Conservation (phyloP, 1,140 invertebrate species). For the Oscheius sp. region DNA sequence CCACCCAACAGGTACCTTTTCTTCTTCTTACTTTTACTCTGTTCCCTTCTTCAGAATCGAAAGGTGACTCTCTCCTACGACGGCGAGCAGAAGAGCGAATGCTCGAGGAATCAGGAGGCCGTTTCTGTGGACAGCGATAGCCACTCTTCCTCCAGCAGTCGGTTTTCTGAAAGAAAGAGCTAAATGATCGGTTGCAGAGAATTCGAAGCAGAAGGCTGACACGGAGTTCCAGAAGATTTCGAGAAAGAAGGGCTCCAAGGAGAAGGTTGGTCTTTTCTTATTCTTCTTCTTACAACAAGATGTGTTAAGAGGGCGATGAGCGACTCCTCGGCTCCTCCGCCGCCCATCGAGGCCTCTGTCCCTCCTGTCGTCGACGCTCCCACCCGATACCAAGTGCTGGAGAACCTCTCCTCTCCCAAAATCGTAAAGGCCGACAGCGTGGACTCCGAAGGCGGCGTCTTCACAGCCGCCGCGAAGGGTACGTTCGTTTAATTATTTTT, state of each 20-base stretch:
- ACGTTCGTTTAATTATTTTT: too few species aligned
- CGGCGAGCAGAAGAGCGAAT: not conserved
- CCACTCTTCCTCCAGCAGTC: not conserved
- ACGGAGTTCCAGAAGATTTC: conserved; percentile 25
- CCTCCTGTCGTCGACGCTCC: not conserved
- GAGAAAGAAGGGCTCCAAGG: conserved; percentile 11
- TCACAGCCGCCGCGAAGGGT: not conserved
- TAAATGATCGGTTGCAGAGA: too few species aligned
- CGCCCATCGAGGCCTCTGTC: not conserved
- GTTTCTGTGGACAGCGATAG: not conserved
- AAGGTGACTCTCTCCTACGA: not conserved
- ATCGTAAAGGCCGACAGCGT: not conserved
- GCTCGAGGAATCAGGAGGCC: not conserved
- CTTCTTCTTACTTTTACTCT: not conserved
- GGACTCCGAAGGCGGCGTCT: not conserved
- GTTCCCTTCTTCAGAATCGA: not conserved
- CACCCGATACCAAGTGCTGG: conserved; percentile 20
- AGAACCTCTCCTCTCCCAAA: conserved; percentile 16
- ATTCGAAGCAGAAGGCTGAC: not conserved
- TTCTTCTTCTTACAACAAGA: too few species aligned
- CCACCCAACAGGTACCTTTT: not conserved
- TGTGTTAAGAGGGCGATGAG: not conserved
- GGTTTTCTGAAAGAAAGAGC: not conserved
- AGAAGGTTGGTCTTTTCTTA: too few species aligned
- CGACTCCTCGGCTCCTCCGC: not conserved